A percentile compares a stretch with the other conserved stretches of the same genome.
Evolutionary conservation across 1,140 invertebrate genomes (phyloP).

Genomic region (Metopolophium dirhodum): DNA sequence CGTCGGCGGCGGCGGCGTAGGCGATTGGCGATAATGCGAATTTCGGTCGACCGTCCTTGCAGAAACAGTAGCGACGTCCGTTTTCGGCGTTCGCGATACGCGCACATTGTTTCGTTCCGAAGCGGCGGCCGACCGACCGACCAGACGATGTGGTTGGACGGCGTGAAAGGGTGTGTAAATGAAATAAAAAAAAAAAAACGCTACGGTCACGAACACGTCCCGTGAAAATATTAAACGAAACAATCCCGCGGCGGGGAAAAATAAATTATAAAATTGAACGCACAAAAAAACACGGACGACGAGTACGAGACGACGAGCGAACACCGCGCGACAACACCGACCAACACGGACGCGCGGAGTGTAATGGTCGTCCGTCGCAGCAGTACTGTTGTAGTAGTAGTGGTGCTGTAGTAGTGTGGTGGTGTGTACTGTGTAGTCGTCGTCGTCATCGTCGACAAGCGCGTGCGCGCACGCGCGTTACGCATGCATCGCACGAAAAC

Average conservation of each 20-base stretch:
- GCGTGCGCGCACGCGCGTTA: neutral
- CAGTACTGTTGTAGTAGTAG: neutral
- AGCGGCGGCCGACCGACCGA: neutral
- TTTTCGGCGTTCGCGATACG: slow-evolving; percentile 18
- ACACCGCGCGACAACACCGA: neutral
- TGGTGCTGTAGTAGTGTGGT: neutral
- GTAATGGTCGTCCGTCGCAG: neutral
- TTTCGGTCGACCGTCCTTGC: neutral
- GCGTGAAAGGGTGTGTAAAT: neutral
- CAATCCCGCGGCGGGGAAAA: neutral
- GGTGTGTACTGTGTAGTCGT: neutral
- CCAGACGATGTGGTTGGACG: neutral
- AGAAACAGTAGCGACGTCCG: neutral
- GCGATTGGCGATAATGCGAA: neutral
- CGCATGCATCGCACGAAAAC: neutral
- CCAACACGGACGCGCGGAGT: too few species aligned
- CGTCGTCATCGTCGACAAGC: neutral
- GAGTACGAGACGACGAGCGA: neutral
- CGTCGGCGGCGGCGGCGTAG: neutral
- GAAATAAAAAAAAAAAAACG: neutral
- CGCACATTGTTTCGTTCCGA: neutral
- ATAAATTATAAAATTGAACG: neutral
- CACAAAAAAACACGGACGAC: neutral
- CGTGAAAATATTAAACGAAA: neutral
- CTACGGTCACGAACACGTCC: neutral